Evolutionary conservation across 2,797 vertebrate species (phyloP), one percentile per base, ranked within the genome.

Genomic region (Neosilurus hyrtlii): DNA sequence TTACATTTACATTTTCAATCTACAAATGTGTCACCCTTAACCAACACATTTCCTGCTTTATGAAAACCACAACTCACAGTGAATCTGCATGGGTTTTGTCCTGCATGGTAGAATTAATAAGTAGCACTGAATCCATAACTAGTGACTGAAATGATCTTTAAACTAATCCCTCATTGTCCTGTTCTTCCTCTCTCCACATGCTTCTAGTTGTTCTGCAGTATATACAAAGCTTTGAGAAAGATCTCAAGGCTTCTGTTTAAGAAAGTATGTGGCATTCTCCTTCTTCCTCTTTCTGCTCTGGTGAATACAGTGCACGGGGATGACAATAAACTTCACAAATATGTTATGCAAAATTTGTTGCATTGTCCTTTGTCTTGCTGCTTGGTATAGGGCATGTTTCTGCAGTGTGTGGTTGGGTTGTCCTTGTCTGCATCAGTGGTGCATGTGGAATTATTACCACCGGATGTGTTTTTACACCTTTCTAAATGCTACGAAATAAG

Each of bases 241-340:
- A 90, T 93, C 86, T 90, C 92, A 88, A 91, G 89, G 88, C 91
- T 94, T 85, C 90, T 94, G 84, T 92, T 92, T 86, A 90, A 90
- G 87, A 91, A 91, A 82, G 92, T 94, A 94, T 86, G 93, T 94
- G 82, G 82, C 66, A 86, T 80, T 84, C 80, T 83, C 83, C 87
- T 77, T 43, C 37, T 83, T 70, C 85, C 37, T 83, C 81, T 83
- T 87, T 76, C 72, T 70, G 77, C 79, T 80, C 8, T 65, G 86
- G 57, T 88, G 80, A 82, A 73, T 83, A 67, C 70, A 54, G 76
- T 82, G 88, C 90, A 90, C 84, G 84, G 67, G 79, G 75, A 79
- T 62, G 70, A 61, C 76, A 78, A 54, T 68, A 52, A 77, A 77
- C 49, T 77, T 35, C 35, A 59, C 24, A 75, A 51, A 66, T 22